Evolutionary conservation across 2,888 invertebrate genomes (phyloP).

Genomic region (Ephialtes manifestator): DNA sequence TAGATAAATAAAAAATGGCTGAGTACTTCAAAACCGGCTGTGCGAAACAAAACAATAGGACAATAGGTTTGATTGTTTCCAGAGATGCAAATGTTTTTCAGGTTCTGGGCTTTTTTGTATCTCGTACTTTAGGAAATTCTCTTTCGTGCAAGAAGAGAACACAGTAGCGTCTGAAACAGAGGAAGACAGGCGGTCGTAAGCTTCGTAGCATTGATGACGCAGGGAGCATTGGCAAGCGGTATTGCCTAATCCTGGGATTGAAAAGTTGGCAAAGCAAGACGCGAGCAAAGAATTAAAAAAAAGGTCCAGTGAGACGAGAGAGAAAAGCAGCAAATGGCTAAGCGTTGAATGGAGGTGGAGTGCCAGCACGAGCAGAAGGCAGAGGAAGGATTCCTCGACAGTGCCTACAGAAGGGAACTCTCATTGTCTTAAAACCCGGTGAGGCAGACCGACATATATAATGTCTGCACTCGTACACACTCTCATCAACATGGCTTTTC

Average conservation of each 20-base stretch:
- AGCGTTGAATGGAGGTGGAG: conserved; percentile 57
- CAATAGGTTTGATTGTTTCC: conserved; percentile 12
- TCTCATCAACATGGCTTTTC: conserved; percentile 42
- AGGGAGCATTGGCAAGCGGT: conserved; percentile 39
- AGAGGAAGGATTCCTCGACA: conserved; percentile 69
- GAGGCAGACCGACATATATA: conserved; percentile 73
- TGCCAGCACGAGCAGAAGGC: conserved; percentile 22
- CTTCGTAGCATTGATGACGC: conserved; percentile 31
- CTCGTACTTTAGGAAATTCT: conserved; percentile 31
- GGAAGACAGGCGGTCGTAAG: conserved; percentile 8
- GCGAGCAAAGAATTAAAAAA: conserved; percentile 26
- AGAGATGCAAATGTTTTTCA: conserved; percentile 47
- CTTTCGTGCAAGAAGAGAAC: conserved; percentile 30
- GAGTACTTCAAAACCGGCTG: neutral
- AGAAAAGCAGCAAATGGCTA: conserved; percentile 38
- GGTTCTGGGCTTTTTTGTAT: conserved; percentile 40
- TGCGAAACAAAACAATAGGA: conserved; percentile 14
- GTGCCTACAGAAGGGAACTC: conserved; percentile 68
- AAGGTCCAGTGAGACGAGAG: conserved; percentile 42
- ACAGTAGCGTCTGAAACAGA: conserved; percentile 24
- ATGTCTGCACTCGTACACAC: neutral
- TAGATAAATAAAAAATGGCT: neutral
- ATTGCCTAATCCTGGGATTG: conserved; percentile 81
- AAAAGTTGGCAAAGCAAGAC: conserved; percentile 81
- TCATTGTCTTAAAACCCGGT: conserved; percentile 82